Evolutionary conservation across 2,797 vertebrate species (phyloP).

Genomic region (Ctenosaura bakeri): DNA sequence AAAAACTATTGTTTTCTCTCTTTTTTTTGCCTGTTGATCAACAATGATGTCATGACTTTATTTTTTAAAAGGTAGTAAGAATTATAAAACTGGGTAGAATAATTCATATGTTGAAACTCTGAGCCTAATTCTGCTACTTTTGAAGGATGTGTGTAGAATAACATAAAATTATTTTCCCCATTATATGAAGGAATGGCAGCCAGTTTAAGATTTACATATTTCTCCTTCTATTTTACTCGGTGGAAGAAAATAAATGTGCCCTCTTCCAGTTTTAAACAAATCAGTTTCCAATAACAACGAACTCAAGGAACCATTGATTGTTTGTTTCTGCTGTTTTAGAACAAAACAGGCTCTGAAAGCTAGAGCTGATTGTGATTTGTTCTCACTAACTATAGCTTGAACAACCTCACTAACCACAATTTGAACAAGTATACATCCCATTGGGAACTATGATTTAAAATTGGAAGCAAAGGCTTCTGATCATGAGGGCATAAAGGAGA

Average conservation of each 20-base stretch:
- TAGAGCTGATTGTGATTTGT: background rate
- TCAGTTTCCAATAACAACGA: background rate
- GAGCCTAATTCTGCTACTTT: conserved; percentile 14
- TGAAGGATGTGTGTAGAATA: background rate
- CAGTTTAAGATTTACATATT: background rate
- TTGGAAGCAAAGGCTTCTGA: background rate
- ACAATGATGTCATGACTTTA: conserved; percentile 40
- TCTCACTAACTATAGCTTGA: background rate
- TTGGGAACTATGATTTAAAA: conserved; percentile 8
- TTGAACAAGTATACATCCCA: background rate
- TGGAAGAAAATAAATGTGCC: background rate
- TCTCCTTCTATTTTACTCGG: background rate
- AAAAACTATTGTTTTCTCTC: conserved; percentile 45
- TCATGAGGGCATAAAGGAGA: background rate
- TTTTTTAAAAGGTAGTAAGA: background rate
- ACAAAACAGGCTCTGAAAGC: background rate
- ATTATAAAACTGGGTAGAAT: conserved; percentile 25
- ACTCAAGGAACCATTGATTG: background rate
- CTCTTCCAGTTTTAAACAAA: conserved; percentile 8
- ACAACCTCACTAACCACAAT: background rate
- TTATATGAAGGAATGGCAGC: background rate
- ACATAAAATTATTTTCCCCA: background rate
- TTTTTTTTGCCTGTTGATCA: conserved; percentile 54
- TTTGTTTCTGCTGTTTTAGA: background rate
- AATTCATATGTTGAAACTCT: conserved; percentile 26